Base-by-base conservation (phyloP, 53 echinoderm and acorn worm genomes). In the Henricia sp. region DNA sequence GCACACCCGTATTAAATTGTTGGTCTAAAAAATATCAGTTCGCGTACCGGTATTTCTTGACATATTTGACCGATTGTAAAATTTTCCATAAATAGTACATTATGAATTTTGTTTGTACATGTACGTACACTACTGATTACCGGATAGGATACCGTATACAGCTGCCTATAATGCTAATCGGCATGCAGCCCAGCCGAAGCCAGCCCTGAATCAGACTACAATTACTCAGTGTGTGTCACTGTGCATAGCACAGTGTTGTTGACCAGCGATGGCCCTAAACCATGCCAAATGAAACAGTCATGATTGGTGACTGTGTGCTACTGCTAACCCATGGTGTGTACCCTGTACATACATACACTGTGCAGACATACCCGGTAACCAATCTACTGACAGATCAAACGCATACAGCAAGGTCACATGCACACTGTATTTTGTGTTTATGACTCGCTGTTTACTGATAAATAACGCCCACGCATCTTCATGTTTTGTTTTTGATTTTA, bases 161-260 rank as follows among this genome's bases (percentile, higher is more conserved):
- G 2, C 19, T 13, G 28, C 29, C 62, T 10, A 32, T 53, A 17
- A n/a, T 23, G 2, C 33, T 5, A 1, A 50, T 32, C 71, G 50
- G 0, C 8, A 46, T 53, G 41, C 42, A 58, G 38, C 28, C 70
- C 58, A 17, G 40, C 11, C 40, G 20, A 28, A 30, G 50, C 17
- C 34, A 33, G 10, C 21, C 48, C 23, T 80, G 80, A 80, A 48
- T 80, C 80, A 80, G 50, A 37, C 57, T 34, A 1, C 21, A 24
- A 64, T 80, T 80, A 80, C 48, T 80, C 80, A 80, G 21, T 34
- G 46, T 64, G 80, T 80, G 80, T 50, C 29, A 50, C 68, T 17
- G 1, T 67, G 39, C 9, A 67, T 30, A 17, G 16, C 4, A 29
- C 38, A 67, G 3, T 23, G 20, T 3, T 9, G 23, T 14, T 19